Conservation (phyloP, 2,113 vertebrate species). For the Apodemus speciosus region DNA sequence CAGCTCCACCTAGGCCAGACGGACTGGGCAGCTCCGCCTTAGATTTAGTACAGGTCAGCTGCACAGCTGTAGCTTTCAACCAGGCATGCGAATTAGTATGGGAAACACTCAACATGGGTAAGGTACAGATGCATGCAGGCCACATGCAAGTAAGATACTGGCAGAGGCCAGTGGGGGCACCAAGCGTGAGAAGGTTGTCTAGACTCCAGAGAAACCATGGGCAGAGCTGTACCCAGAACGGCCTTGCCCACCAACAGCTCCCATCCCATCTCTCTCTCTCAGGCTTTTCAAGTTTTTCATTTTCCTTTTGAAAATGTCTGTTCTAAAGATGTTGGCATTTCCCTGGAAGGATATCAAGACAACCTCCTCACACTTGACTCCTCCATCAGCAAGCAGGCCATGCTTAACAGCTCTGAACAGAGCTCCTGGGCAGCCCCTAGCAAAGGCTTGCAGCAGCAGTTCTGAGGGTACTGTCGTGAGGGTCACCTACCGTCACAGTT, state of each 20-base stretch:
- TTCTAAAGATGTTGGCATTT: conserved; percentile 24
- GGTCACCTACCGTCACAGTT: conserved; percentile 83
- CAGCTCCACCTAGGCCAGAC: background rate
- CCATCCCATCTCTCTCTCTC: background rate
- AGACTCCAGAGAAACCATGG: background rate
- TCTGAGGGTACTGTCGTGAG: background rate
- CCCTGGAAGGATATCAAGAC: conserved; percentile 9
- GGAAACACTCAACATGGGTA: background rate
- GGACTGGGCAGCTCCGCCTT: background rate
- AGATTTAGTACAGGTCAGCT: background rate
- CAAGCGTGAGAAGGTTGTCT: conserved; percentile 7
- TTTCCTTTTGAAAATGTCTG: background rate
- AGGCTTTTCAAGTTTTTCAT: no score
- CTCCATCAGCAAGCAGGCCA: background rate
- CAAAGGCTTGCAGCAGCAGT: background rate
- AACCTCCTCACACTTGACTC: conserved; percentile 42
- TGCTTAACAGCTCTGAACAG: background rate
- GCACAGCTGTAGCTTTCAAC: background rate
- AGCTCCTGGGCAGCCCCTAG: background rate
- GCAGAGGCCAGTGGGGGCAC: background rate
- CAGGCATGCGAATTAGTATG: background rate
- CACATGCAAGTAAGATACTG: background rate
- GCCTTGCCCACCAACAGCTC: background rate
- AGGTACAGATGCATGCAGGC: background rate
- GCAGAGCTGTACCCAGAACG: background rate